Evolutionary conservation across 1,140 invertebrate genomes (phyloP).

Genomic region (Octopus sinensis): DNA sequence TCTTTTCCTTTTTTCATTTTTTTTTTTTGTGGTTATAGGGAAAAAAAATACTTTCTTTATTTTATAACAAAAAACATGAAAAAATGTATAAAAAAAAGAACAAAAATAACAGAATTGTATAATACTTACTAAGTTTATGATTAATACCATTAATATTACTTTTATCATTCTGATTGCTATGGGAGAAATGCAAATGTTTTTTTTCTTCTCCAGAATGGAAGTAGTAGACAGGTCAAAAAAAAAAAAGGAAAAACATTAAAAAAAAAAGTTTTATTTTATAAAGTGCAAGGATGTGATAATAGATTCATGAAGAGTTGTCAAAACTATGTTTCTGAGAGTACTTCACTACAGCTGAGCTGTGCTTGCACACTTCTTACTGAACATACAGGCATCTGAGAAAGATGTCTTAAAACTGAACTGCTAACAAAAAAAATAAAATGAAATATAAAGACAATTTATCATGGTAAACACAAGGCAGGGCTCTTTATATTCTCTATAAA

Average conservation of each 20-base stretch:
- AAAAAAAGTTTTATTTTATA: neutral
- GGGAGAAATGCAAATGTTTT: neutral
- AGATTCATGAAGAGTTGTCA: neutral
- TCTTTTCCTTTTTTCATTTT: no score
- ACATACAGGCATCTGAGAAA: neutral
- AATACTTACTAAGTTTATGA: neutral
- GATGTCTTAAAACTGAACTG: neutral
- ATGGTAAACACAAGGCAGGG: neutral
- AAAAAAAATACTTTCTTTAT: neutral
- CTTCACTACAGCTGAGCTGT: neutral
- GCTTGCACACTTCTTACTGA: neutral
- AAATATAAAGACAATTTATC: neutral
- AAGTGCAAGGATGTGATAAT: slow-evolving; percentile 7
- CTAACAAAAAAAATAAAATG: neutral
- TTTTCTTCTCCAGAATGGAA: neutral
- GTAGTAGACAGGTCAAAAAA: neutral
- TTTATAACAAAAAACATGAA: neutral
- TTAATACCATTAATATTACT: no score
- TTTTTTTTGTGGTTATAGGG: neutral
- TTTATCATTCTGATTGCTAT: neutral
- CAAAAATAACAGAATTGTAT: neutral
- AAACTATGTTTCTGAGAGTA: slow-evolving; percentile 4
- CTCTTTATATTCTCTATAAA: neutral
- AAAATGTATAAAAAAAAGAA: neutral
- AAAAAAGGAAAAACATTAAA: no score